Conservation (phyloP, 2,888 invertebrate genomes). For the Lordiphosa fenestrarum region DNA sequence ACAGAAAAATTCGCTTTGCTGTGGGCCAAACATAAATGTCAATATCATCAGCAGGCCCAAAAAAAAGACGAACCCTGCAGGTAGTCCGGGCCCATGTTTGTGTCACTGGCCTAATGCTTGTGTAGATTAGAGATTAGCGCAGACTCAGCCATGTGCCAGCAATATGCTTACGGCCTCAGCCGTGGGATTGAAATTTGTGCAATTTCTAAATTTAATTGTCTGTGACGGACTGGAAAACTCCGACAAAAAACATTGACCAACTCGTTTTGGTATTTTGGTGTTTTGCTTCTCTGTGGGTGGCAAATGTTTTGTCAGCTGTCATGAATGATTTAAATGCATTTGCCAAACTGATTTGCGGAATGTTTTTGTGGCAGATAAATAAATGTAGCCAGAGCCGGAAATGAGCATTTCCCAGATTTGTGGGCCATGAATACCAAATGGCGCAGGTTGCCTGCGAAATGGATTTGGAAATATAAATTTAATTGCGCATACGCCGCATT, state of each 20-base stretch:
- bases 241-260: not conserved
- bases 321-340: slow-evolving; percentile 57
- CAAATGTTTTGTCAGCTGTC: slow-evolving; percentile 28
- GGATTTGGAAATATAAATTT: slow-evolving; percentile 37
- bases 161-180: slow-evolving; percentile 49
- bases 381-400: slow-evolving; percentile 32
- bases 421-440: slow-evolving; percentile 18
- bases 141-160: slow-evolving; percentile 51
- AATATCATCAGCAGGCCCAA: slow-evolving; percentile 56
- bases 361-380: slow-evolving; percentile 36
- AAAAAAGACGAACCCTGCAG: slow-evolving; percentile 32
- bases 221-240: slow-evolving; percentile 6
- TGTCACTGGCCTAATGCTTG: slow-evolving; percentile 59
- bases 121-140: slow-evolving; percentile 69
- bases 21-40: slow-evolving; percentile 64
- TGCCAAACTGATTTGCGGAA: slow-evolving; percentile 39
- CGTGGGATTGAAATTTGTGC: slow-evolving; percentile 37
- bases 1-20: slow-evolving; percentile 21
- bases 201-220: slow-evolving; percentile 23
- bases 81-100: slow-evolving; percentile 35
- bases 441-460: slow-evolving; percentile 8
- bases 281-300: slow-evolving; percentile 21
- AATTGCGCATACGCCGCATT: slow-evolving; percentile 40
- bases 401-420: slow-evolving; percentile 14
- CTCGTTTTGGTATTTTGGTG: slow-evolving; percentile 1